Evolutionary conservation across 2,113 vertebrate genomes (phyloP).

Genomic region (Heptranchias perlo): DNA sequence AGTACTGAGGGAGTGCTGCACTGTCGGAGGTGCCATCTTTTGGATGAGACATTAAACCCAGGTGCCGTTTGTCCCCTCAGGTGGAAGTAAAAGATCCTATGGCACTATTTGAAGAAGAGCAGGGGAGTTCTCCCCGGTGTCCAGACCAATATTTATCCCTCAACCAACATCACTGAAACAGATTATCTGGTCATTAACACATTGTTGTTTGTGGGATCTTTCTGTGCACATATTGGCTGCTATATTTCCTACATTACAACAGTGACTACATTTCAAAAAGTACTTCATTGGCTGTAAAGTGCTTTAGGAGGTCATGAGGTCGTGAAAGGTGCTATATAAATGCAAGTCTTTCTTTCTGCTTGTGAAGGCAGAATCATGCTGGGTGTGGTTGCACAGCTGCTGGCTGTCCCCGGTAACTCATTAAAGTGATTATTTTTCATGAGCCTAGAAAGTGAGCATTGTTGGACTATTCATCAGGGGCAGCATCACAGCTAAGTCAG

Average conservation of each 20-base stretch:
- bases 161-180: no score
- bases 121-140: background rate
- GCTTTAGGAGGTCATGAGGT: background rate
- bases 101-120: background rate
- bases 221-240: background rate
- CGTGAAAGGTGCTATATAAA: background rate
- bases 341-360: background rate
- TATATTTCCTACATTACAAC: background rate
- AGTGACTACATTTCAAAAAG: background rate
- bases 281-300: background rate
- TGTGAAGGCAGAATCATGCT: background rate
- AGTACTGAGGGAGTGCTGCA: background rate
- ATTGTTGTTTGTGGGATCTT: background rate
- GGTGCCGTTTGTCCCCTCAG: no score
- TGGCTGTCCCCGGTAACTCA: background rate
- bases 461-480: background rate
- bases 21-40: no score
- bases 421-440: background rate
- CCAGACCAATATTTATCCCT: background rate
- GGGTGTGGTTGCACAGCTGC: background rate
- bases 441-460: background rate
- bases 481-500: background rate
- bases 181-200: background rate
- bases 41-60: background rate
- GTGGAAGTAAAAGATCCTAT: background rate